These are phyloP conservation scores for Pholis gunnellus DNA, from an alignment of 2,113 vertebrate genomes.

Conservation along the genomic window DNA sequence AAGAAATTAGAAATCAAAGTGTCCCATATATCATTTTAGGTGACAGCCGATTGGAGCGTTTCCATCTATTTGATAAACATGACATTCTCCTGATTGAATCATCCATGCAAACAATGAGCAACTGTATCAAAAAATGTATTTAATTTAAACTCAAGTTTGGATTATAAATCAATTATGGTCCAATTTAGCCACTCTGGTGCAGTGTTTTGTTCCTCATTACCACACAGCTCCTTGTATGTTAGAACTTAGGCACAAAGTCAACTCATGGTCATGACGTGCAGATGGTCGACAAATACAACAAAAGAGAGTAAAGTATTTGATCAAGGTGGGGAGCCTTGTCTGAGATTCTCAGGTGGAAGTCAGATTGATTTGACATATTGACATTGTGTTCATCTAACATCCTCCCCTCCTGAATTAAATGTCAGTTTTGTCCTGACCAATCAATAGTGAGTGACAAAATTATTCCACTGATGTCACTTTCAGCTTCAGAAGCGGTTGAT, in stretches of 20 bases:
- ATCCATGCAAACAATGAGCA: neutral
- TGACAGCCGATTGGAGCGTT: neutral
- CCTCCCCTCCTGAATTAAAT: neutral
- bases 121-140: neutral
- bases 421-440: neutral
- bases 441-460: constrained; percentile 5
- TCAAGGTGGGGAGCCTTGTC: no score
- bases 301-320: neutral
- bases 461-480: neutral
- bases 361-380: neutral
- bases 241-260: neutral
- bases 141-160: neutral
- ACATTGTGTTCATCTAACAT: neutral
- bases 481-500: neutral
- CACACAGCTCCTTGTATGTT: neutral
- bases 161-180: neutral
- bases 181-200: neutral
- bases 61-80: neutral
- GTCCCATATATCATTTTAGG: neutral
- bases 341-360: neutral
- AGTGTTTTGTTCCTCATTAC: neutral
- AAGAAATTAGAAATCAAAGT: neutral
- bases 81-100: constrained; percentile 3
- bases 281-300: neutral
- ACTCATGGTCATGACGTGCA: neutral